Evolutionary conservation across 2,888 invertebrate genomes (phyloP).

Genomic region (Arrhopalites spinosus): DNA sequence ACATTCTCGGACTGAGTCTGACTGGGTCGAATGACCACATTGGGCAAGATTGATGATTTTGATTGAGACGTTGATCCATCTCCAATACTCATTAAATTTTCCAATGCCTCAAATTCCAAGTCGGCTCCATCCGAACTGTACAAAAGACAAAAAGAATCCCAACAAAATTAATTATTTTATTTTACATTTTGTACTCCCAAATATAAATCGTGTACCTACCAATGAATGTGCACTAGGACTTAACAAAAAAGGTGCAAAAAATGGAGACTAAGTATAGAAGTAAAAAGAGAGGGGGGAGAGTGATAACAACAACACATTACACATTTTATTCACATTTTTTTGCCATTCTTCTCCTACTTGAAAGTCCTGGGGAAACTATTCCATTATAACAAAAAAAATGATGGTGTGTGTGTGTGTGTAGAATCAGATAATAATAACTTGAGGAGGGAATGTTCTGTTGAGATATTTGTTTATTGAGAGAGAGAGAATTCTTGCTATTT

Average conservation of each 20-base stretch:
- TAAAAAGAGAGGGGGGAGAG: too few relatives aligned
- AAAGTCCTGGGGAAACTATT: too few relatives aligned
- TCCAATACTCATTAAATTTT: conserved; percentile 49
- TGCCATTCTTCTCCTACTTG: too few relatives aligned
- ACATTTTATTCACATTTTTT: too few relatives aligned
- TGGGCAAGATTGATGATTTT: conserved; percentile 27
- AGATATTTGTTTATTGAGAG: not conserved
- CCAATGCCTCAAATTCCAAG: conserved; percentile 55
- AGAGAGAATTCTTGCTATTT: not conserved
- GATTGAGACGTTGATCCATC: conserved; percentile 19
- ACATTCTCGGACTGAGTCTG: too few relatives aligned
- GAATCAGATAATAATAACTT: conserved; percentile 5
- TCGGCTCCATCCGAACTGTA: conserved; percentile 54
- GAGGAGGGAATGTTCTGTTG: not conserved
- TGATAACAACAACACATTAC: too few relatives aligned
- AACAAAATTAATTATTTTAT: not conserved
- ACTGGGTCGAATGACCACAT: conserved; percentile 23
- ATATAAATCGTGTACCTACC: too few relatives aligned
- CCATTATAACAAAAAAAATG: too few relatives aligned
- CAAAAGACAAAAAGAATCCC: conserved; percentile 23
- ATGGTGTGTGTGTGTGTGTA: not conserved
- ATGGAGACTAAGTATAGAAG: too few relatives aligned
- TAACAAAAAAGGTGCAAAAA: too few relatives aligned
- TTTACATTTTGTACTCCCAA: not conserved
- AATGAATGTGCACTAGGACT: too few relatives aligned